These are phyloP conservation scores for Amniataba percoides DNA, from an alignment of 2,797 vertebrate species.

Conservation along the genomic window DNA sequence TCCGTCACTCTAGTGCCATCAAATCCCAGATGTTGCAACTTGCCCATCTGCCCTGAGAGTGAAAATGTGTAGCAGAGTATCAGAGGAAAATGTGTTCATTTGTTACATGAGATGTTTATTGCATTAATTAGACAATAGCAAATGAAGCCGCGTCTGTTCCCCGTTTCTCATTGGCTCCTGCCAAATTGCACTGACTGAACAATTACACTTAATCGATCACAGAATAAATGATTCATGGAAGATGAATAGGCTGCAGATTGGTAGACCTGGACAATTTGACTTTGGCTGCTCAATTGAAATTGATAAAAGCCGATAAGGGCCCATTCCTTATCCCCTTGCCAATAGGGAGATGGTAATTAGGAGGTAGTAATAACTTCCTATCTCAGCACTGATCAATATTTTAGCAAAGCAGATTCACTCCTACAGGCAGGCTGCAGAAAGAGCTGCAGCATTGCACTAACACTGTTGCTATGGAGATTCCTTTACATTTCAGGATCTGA, in stretches of 20 bases:
- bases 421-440: slow-evolving; percentile 82
- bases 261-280: slow-evolving; percentile 90
- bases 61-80: slow-evolving; percentile 84
- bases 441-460: slow-evolving; percentile 78
- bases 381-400: slow-evolving; percentile 93
- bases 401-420: slow-evolving; percentile 89
- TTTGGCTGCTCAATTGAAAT: slow-evolving; percentile 94
- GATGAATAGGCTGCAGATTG: slow-evolving; percentile 97
- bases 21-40: slow-evolving; percentile 90
- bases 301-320: slow-evolving; percentile 93
- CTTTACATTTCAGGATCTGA: slow-evolving; percentile 82
- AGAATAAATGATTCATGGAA: slow-evolving; percentile 99
- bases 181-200: slow-evolving; percentile 97
- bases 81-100: slow-evolving; percentile 91
- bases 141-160: slow-evolving; percentile 94
- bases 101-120: slow-evolving; percentile 92
- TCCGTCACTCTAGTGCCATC: slow-evolving; percentile 84
- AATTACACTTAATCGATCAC: slow-evolving; percentile 98
- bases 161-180: slow-evolving; percentile 93
- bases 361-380: slow-evolving; percentile 93
- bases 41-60: slow-evolving; percentile 84
- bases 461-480: slow-evolving; percentile 89
- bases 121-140: slow-evolving; percentile 98
- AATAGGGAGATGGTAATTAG: slow-evolving; percentile 95
- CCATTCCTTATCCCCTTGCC: slow-evolving; percentile 91